Evolutionary conservation across 2,888 invertebrate species (phyloP).

Genomic region (Chrysolina haemoptera): DNA sequence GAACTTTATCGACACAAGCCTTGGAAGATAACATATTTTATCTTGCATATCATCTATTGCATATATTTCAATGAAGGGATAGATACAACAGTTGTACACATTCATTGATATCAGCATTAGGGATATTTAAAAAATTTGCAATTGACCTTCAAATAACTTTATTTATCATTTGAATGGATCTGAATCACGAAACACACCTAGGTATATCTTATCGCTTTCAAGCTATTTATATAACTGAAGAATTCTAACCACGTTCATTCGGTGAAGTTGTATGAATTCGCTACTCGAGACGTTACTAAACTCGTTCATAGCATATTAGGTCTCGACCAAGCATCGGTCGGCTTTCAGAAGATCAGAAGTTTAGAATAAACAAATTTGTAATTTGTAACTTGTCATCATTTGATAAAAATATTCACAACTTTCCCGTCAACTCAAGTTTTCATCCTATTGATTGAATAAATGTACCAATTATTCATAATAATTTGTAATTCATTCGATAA

Average conservation of each 20-base stretch:
- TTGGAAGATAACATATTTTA: background rate
- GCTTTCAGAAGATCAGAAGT: too few relatives aligned
- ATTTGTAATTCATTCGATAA: too few relatives aligned
- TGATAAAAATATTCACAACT: too few relatives aligned
- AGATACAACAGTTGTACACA: background rate
- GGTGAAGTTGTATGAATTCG: background rate
- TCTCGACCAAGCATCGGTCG: too few relatives aligned
- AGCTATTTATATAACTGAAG: background rate
- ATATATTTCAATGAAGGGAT: background rate
- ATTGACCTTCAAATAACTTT: slow-evolving; percentile 10
- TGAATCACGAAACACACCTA: slow-evolving; percentile 5
- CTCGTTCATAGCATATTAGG: background rate
- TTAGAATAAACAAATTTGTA: too few relatives aligned
- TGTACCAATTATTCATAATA: too few relatives aligned
- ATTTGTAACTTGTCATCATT: too few relatives aligned
- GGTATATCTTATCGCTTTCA: background rate
- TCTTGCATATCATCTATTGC: background rate
- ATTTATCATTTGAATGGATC: background rate
- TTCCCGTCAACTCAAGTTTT: too few relatives aligned
- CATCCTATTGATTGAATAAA: too few relatives aligned
- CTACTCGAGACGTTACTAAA: background rate
- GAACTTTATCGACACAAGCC: background rate
- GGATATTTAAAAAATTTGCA: background rate
- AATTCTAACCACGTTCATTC: slow-evolving; percentile 2
- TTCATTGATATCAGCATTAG: background rate